These are phyloP conservation scores for Sitophilus oryzae DNA, from an alignment of 1,140 invertebrate genomes.

Conservation along the genomic window DNA sequence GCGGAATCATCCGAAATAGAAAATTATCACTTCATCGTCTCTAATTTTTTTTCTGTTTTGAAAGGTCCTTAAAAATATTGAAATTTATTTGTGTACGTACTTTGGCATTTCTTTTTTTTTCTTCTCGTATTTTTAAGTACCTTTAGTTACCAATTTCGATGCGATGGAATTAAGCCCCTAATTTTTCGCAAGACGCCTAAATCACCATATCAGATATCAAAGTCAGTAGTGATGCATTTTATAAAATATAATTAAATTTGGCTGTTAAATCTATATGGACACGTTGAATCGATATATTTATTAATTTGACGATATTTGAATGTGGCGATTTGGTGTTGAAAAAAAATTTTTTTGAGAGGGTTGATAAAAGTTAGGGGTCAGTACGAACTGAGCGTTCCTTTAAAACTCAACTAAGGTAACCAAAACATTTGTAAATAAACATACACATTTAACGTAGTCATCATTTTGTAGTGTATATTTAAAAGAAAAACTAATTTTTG, in stretches of 20 bases:
- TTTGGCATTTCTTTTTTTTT: not conserved
- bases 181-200: too few species aligned
- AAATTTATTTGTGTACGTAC: not conserved
- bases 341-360: conserved; percentile 1
- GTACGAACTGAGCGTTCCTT: conserved; percentile 26
- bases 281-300: not conserved
- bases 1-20: conserved; percentile 19
- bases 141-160: conserved; percentile 3
- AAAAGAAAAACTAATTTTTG: conserved; percentile 3
- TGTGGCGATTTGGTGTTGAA: not conserved
- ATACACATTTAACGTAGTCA: conserved; percentile 43
- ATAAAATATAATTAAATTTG: not conserved
- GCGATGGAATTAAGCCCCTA: not conserved
- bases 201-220: too few species aligned
- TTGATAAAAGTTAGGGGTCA: not conserved
- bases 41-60: conserved; percentile 5
- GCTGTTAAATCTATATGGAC: not conserved
- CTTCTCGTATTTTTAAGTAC: conserved; percentile 3
- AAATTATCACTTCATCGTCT: conserved; percentile 17
- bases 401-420: conserved; percentile 9
- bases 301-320: too few species aligned
- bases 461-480: conserved; percentile 36
- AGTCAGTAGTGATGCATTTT: not conserved
- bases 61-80: conserved; percentile 11
- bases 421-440: conserved; percentile 46